These are phyloP conservation scores for Morone chrysops DNA, from an alignment of 2,113 vertebrate species.

Conservation along the genomic window DNA sequence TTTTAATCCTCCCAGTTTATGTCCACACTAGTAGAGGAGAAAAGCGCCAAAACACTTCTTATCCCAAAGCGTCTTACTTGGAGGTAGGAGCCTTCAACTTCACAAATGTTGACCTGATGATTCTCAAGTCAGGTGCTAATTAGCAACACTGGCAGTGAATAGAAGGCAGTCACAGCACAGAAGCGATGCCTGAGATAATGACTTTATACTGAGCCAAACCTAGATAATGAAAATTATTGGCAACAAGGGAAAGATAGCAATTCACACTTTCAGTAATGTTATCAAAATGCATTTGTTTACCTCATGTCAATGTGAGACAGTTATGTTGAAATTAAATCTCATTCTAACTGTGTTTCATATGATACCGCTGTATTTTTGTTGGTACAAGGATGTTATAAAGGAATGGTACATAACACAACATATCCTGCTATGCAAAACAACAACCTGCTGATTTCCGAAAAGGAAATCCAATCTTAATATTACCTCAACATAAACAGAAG, in stretches of 20 bases:
- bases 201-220: slow-evolving; percentile 17
- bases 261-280: slow-evolving; percentile 13
- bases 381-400: background rate
- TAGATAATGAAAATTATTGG: background rate
- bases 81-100: background rate
- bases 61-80: background rate
- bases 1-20: background rate
- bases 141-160: slow-evolving; percentile 1
- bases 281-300: slow-evolving; percentile 5
- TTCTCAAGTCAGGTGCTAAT: slow-evolving; percentile 14
- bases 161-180: background rate
- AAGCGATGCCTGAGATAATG: background rate
- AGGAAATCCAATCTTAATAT: slow-evolving; percentile 14
- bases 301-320: background rate
- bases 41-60: background rate
- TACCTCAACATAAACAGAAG: slow-evolving; percentile 39
- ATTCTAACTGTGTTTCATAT: background rate
- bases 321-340: background rate
- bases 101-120: slow-evolving; percentile 18
- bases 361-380: background rate
- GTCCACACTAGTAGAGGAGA: background rate
- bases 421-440: slow-evolving; percentile 20
- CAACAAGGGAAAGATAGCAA: background rate
- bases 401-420: slow-evolving; percentile 11
- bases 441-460: slow-evolving; percentile 6